Evolutionary conservation across 1,140 invertebrate species (phyloP), one percentile per base, ranked within the genome.

Genomic region (Chrysomallon squamiferum): DNA sequence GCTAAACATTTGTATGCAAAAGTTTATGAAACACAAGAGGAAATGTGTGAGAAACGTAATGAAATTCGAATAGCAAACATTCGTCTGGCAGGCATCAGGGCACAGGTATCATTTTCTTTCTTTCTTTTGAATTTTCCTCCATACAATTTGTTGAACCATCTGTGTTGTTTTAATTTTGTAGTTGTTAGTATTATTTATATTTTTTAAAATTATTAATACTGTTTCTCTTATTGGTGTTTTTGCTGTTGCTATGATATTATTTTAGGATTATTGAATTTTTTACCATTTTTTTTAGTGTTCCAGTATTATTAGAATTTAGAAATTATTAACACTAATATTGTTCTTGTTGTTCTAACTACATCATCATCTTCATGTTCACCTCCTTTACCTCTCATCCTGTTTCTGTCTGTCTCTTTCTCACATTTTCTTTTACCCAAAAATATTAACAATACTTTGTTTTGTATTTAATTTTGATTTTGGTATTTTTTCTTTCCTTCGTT

Each of bases 1-100:
- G 95, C 97, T 80, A 92, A 92, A 56, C 92, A 91, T 75, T 87
- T 95, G 32, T 95, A 91, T 85, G 95, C 93, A 77, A 97, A 97
- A 88, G 94, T 93, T 62, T 96, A 96, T 82, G 95, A 98, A 86
- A 86, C 95, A 25, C 93, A 98, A 87, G 95, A 97, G 85, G 95
- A 98, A 77, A 93, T 98, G 83, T 95, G 94, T 73, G 89, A 94
- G 87, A 97, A 97, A 86, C 90, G 93, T 75, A 97, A 95, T 83
- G 95, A 97, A 86, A 89, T 96, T 57, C 90, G 93, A 59, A 91
- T 95, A 29, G 93, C 95, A 30, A 94, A 95, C 84, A 90, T 97
- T 60, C 94, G 96, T 84, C 87, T 97, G 27, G 91, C 93, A 32
- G 93, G 94, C 27, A 90, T 96, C 30, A 90, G 91, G 86, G 91